Base-by-base conservation (phyloP, 2,888 invertebrate genomes). In the Drosophila merina region DNA sequence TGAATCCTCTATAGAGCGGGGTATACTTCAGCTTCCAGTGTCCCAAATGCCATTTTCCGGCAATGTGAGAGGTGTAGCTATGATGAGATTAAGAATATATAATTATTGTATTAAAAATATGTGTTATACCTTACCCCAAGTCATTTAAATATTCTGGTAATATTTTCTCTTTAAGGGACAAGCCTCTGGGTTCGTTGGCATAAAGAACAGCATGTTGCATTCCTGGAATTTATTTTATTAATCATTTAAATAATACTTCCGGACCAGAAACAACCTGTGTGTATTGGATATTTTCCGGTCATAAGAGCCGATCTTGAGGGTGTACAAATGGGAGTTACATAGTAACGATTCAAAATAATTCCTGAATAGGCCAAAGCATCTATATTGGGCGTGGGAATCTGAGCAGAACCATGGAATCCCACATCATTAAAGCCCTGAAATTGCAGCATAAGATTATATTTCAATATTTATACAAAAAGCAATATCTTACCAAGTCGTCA, bases 251-350 rank as follows among this genome's bases (percentile, higher is more conserved):
- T 36, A 36, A 12, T 12, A 6, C 0, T 33, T 12, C n/a, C n/a
- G n/a, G n/a, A n/a, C n/a, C n/a, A 20, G 20, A 20, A 36, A 5
- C 6, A n/a, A 91, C 91, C 92, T 30, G 95, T 96, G 77, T 97
- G 97, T 89, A 98, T 97, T 0, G 98, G 97, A 92, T 98, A 95
- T 92, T 96, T 96, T 62, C 97, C 98, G 0, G 98, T 97, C 95
- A 98, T 95, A 26, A 98, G 92, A 0, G 98, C 96, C 49, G 97
- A 95, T 80, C 98, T 93, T 0, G 97, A 97, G 0, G 98, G 98
- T 0, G 97, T 97, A 88, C 98, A 98, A 75, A 98, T 95, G 1
- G 98, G 96, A n/a, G 95, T 93, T 0, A 97, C 97, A 92, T 98
- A 98, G 92, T 98, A 97, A 88, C 95, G 95, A 88, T 97, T 95